phyloP scores from a whole-genome alignment of 2,888 invertebrate species.

The Chirona hameri region DNA sequence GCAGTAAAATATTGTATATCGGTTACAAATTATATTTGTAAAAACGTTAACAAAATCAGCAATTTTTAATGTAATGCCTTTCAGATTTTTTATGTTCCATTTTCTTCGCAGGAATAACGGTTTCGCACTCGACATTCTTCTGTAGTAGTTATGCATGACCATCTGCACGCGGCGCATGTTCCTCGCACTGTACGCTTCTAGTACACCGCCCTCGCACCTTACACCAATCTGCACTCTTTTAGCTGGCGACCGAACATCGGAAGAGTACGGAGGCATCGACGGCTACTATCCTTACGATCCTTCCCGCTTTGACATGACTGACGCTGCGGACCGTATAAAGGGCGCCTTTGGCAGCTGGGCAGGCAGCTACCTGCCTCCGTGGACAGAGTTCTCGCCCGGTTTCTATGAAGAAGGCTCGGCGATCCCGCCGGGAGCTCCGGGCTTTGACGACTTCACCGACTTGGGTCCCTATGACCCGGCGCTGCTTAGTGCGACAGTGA shows the following conservation, averaged over 20 bases:
- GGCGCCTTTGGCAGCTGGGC: background rate
- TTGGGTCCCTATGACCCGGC: background rate
- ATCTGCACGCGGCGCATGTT: background rate
- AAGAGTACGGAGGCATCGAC: too few relatives aligned
- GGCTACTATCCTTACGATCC: background rate
- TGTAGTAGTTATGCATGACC: background rate
- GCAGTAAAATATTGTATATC: too few relatives aligned
- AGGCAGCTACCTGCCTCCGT: background rate
- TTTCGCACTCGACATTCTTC: background rate
- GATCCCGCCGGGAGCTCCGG: background rate
- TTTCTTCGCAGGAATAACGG: too few relatives aligned
- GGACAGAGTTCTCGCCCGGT: background rate
- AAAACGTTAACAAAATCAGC: too few relatives aligned
- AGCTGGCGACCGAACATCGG: background rate
- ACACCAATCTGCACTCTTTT: background rate
- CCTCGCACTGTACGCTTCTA: background rate
- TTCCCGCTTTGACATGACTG: background rate
- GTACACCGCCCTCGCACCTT: background rate
- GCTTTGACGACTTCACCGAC: too few relatives aligned
- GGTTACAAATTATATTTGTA: too few relatives aligned
- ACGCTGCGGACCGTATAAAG: too few relatives aligned
- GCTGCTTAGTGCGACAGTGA: background rate
- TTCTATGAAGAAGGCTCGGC: background rate
- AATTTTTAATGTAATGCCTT: too few relatives aligned
- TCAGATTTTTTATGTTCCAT: too few relatives aligned